Base-by-base conservation (phyloP, 2,113 vertebrate genomes). In the Neodontobutis hainanensis region DNA sequence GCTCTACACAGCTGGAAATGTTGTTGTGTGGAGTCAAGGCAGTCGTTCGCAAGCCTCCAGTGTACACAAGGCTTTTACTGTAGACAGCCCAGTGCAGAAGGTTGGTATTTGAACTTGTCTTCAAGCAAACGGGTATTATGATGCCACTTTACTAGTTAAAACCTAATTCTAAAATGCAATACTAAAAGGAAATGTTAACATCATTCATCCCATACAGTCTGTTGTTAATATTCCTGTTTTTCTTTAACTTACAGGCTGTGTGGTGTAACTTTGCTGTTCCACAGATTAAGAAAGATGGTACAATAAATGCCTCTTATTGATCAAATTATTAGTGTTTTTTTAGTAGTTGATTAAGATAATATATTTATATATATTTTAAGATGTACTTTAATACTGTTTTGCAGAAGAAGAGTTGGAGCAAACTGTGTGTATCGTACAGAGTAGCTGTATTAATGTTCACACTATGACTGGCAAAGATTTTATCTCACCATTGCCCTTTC, bases 1-100 rank as follows among this genome's bases (percentile, higher is more conserved):
- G 77, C 92, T 99, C 34, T 99, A 99, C 0, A 84, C 95, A 71
- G 93, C 96, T 56, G 95, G 95, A 60, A 97, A 98, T 0, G 91
- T 97, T 92, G 97, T 98, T 40, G 95, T 98, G 60, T 99, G 97
- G 97, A 99, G 95, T 86, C 95, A 93, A 79, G 97, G 97, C 12
- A 98, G 95, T 77, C 94, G 93, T 73, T 92, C 65, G 58, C 94
- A 97, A 65, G 94, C 93, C 0, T 91, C 96, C 12, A 73, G 90
- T 0, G 94, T 98, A 16, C 97, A 97, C 79, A 99, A 99, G 84
- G 96, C 96, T 0, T 99, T 99, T 80, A 99, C 96, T 0, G 96
- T 99, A 0, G 97, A 99, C 86, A 95, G 95, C 80, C 91, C 94
- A 1, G 96, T 99, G 14, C 90, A 97, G 16, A 96, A 99, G 95